Evolutionary conservation across 2,888 invertebrate genomes (phyloP).

Genomic region (Hydroisotoma schaefferi): DNA sequence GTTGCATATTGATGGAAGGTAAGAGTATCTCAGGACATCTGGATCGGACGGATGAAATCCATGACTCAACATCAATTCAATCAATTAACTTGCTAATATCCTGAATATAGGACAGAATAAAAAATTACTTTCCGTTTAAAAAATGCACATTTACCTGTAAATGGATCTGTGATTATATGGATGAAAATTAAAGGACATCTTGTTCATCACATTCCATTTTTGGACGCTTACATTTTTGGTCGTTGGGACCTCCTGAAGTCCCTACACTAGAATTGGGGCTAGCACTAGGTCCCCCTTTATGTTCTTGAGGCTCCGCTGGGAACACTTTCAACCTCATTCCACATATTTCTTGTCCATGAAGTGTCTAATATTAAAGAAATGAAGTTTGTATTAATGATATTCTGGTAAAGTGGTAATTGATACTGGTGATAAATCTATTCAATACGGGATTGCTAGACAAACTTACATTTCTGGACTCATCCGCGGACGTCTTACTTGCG

Average conservation of each 20-base stretch:
- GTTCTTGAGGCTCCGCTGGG: constrained; percentile 66
- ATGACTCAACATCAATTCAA: constrained; percentile 18
- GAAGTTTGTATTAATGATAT: constrained; percentile 4
- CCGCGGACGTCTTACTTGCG: constrained; percentile 69
- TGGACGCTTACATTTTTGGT: constrained; percentile 49
- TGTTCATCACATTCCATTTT: constrained; percentile 45
- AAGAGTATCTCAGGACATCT: neutral
- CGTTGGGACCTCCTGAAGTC: constrained; percentile 25
- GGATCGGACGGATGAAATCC: constrained; percentile 1
- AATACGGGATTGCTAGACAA: too few species aligned
- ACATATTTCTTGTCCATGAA: constrained; percentile 84
- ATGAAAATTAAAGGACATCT: constrained; percentile 29
- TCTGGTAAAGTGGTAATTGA: too few species aligned
- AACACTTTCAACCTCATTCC: constrained; percentile 82
- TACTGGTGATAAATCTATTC: too few species aligned
- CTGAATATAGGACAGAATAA: constrained; percentile 40
- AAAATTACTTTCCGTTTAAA: constrained; percentile 20
- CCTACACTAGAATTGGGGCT: constrained; percentile 30
- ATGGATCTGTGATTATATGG: constrained; percentile 19
- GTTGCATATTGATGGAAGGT: neutral
- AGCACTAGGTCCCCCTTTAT: constrained; percentile 42
- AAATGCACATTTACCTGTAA: constrained; percentile 15
- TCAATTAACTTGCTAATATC: constrained; percentile 39
- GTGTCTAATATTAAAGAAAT: constrained; percentile 50
- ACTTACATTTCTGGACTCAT: constrained; percentile 66